Evolutionary conservation across 1,140 invertebrate species (phyloP), one percentile per base, ranked within the genome.

Genomic region (Drosophila malerkotliana): DNA sequence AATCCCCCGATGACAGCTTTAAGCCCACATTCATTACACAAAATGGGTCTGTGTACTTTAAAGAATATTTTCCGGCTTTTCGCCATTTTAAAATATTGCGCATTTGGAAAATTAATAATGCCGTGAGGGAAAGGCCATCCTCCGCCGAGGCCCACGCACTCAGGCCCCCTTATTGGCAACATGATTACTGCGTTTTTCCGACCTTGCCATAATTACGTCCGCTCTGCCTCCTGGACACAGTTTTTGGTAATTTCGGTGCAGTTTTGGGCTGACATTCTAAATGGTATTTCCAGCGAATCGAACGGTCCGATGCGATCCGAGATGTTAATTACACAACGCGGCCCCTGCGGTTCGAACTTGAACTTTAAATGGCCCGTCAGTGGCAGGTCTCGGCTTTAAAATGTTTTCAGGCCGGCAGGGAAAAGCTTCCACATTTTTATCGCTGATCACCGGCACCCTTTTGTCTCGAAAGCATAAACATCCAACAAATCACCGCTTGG

Each of bases 401-500:
- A 12, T 10, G 4, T 12, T 4, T 37, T 12, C 10, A 37, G 10
- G 34, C 10, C 9, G 10, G 10, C 32, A 10, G 32, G 32, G 10
- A 8, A 3, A 9, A 34, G 8, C 3, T 9, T 34, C 8, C 32
- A 9, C 32, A 1, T 10, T 34, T 15, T 41, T 41, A 41, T 41
- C n/a, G 10, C 39, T 41, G 39, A 41, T 41, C 39, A 41, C 4
- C 37, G 41, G 3, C 41, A 21, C 15, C 41, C 41, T 44, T 44
- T 44, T 3, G 41, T 5, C 14, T 44, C 14, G 41, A 8, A 7
- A 44, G 8, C 14, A 44, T 7, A 14, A 44, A 12, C 41, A 44
- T 44, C 41, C 44, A 47, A 64, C 44, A 64, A 57, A 58, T 64
- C 62, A 48, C 39, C 30, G 44, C 12, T 24, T 12, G 4, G 26